Percentiles rank a stretch among this genome's conserved stretches.
Conservation (phyloP, 2,113 vertebrate genomes). For the Callaeas wilsoni region DNA sequence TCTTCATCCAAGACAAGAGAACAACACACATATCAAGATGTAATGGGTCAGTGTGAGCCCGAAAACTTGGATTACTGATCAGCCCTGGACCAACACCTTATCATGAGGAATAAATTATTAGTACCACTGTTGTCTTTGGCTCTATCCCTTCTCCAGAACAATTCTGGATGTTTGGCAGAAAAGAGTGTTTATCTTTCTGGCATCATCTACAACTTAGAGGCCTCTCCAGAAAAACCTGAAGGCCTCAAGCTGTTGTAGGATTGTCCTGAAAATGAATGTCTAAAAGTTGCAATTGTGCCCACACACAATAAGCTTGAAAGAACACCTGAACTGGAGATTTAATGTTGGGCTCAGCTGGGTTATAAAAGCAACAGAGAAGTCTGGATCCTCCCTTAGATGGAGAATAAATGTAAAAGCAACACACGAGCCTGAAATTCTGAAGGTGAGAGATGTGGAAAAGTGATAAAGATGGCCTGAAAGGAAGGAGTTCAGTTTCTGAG, state of each 20-base stretch:
- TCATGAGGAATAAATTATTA: not conserved
- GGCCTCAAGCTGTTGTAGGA: not conserved
- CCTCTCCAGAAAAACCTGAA: not conserved
- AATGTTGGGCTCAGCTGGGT: not conserved
- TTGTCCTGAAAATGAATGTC: not conserved
- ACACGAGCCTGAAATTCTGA: not conserved
- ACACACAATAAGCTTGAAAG: not conserved
- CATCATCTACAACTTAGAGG: not conserved
- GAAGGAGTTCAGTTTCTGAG: not conserved
- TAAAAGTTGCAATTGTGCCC: not conserved
- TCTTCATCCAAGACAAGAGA: not conserved
- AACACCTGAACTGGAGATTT: not conserved
- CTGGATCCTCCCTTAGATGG: not conserved
- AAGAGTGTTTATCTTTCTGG: not conserved
- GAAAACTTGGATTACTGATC: not conserved
- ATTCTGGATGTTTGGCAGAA: not conserved
- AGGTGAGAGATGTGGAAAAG: not conserved
- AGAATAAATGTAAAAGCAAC: not conserved
- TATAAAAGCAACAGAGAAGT: not conserved
- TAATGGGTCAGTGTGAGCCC: not conserved
- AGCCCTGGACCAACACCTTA: not conserved
- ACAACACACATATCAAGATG: not conserved
- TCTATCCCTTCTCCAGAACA: not conserved
- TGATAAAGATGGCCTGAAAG: rapidly evolving
- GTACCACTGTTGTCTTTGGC: not conserved